Conservation (phyloP, 1,140 invertebrate genomes). For the Dysdera silvatica region DNA sequence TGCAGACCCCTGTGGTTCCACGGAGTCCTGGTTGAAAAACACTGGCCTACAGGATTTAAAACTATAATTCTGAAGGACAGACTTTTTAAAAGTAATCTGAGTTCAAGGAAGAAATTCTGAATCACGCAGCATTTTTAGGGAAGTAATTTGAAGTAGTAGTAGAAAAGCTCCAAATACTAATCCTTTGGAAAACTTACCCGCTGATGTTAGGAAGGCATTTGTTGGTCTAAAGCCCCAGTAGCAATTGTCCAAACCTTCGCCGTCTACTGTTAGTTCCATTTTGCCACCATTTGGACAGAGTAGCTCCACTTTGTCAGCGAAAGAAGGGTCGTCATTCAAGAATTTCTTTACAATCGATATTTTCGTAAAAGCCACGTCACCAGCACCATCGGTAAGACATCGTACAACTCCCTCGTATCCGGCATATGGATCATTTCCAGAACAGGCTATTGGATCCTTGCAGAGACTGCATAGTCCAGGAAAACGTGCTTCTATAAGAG, state of each 20-base stretch:
- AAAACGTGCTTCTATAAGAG: constrained; percentile 56
- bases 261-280: constrained; percentile 28
- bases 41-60: too few relatives aligned
- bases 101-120: too few relatives aligned
- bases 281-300: constrained; percentile 73
- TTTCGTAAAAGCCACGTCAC: constrained; percentile 75
- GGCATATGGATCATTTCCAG: constrained; percentile 64
- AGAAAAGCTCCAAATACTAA: background rate
- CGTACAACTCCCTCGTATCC: constrained; percentile 74
- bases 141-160: too few relatives aligned
- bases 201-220: constrained; percentile 26
- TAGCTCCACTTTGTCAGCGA: constrained; percentile 49
- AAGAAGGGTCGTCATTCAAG: constrained; percentile 50
- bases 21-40: too few relatives aligned
- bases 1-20: too few relatives aligned
- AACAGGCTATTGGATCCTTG: constrained; percentile 60
- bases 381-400: constrained; percentile 66
- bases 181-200: background rate
- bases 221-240: constrained; percentile 27
- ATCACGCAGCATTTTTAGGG: too few relatives aligned
- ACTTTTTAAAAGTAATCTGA: too few relatives aligned
- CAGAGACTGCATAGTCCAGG: constrained; percentile 63
- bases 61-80: too few relatives aligned
- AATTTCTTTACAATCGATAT: constrained; percentile 61
- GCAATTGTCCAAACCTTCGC: constrained; percentile 28